Conservation (phyloP, 2,888 invertebrate genomes). For the Invenusta paracnida region DNA sequence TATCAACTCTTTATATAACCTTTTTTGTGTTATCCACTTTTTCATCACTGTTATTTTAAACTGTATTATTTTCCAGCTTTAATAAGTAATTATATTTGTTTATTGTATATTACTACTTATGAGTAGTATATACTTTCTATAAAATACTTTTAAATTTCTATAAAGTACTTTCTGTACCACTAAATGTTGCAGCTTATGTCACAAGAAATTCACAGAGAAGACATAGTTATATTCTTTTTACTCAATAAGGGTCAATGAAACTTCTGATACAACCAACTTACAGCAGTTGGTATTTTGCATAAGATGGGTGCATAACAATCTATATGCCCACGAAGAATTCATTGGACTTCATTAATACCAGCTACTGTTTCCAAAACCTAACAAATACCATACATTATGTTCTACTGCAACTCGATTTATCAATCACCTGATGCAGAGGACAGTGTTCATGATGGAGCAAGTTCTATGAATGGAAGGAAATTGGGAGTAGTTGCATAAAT, state of each 20-base stretch:
- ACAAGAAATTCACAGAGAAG: not conserved
- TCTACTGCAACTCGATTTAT: not conserved
- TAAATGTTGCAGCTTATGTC: not conserved
- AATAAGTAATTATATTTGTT: too few relatives aligned
- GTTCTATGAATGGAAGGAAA: not conserved
- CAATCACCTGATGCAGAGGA: not conserved
- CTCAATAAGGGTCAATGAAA: not conserved
- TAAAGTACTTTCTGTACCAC: too few relatives aligned
- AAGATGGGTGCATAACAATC: conserved; percentile 9
- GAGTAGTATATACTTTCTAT: too few relatives aligned
- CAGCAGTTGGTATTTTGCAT: conserved; percentile 11
- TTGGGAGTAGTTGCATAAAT: conserved; percentile 11
- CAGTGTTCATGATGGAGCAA: not conserved
- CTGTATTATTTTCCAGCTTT: too few relatives aligned
- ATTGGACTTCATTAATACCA: conserved; percentile 16
- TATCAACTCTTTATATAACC: too few relatives aligned
- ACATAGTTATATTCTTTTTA: not conserved
- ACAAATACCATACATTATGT: not conserved
- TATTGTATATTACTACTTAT: too few relatives aligned
- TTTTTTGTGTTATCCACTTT: too few relatives aligned
- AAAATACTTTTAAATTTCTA: too few relatives aligned
- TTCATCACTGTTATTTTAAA: too few relatives aligned
- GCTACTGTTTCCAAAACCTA: conserved; percentile 9
- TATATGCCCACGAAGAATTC: conserved; percentile 6
- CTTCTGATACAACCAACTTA: not conserved